Evolutionary conservation across 1,140 invertebrate genomes (phyloP), one percentile per base, ranked within the genome.

Genomic region (Drosophila auraria): DNA sequence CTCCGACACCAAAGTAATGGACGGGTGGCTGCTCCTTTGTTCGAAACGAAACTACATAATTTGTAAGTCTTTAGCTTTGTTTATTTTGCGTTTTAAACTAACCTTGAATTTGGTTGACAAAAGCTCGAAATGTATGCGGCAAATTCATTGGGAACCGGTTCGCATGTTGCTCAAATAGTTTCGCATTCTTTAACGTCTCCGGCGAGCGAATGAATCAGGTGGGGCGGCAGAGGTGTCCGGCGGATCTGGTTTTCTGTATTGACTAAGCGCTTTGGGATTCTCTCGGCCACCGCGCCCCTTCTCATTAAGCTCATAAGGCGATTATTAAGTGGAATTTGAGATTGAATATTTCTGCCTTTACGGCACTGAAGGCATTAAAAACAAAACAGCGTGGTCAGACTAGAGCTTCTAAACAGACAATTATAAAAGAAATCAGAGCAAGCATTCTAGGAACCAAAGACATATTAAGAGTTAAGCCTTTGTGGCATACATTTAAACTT

Each of bases 41-140:
- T 2, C 9, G 4, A 63, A 63, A 27, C 40, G 58, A 36, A 62
- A 44, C 62, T 45, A 23, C 20, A 23, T 56, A 14, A 65, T 65
- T 62, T 62, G 40, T 65, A 17, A 33, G 40, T 14, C 14, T 33
- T 25, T 27, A 49, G 57, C 53, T 9, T 38, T 33, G 20, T 50
- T 64, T 54, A 42, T 51, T 80, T 63, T 79, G 64, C 57, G 44
- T 76, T 71, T 56, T 25, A 83, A 83, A 60, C 60, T 69, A 78
- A 83, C 82, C 82, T 83, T 83, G 82, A 83, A 80, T 57, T 80
- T 11, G 30, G 23, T 56, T 66, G 68, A 80, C 66, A 72, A 73
- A 74, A 61, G 20, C 47, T 60, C 33, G 63, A 80, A 71, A 77
- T 75, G 47, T 53, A 76, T 63, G 47, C 59, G 36, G 27, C 40